These are phyloP conservation scores for Eilema depressum DNA, from an alignment of 2,888 invertebrate genomes.

Conservation along the genomic window DNA sequence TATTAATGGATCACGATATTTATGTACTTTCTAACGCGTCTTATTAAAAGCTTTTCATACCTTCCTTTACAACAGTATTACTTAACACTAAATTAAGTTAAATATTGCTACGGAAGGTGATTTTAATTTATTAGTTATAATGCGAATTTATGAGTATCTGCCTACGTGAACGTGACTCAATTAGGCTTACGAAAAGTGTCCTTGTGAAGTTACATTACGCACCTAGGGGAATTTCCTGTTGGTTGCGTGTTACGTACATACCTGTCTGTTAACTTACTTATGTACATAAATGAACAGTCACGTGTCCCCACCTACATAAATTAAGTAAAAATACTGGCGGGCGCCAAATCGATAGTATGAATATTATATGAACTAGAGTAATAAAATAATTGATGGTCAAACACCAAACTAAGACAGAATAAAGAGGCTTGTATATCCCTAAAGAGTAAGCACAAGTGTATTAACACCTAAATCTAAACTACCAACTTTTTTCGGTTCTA, in stretches of 20 bases:
- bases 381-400: not conserved
- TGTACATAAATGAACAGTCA: constrained; percentile 8
- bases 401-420: not conserved
- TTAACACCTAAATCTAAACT: not conserved
- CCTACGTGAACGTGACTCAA: constrained; percentile 26
- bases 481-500: not conserved
- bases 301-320: constrained; percentile 11
- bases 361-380: constrained; percentile 3
- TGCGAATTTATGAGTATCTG: constrained; percentile 12
- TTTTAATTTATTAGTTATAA: constrained; percentile 6
- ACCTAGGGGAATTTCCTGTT: constrained; percentile 35
- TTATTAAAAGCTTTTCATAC: not conserved
- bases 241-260: constrained; percentile 24
- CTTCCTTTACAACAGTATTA: not conserved
- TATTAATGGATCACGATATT: not conserved
- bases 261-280: constrained; percentile 17
- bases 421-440: not conserved
- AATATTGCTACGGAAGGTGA: not conserved
- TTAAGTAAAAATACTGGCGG: constrained; percentile 8
- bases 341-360: constrained; percentile 7
- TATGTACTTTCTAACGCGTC: not conserved
- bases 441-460: not conserved
- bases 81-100: not conserved
- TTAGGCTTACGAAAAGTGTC: constrained; percentile 30
- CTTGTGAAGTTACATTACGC: constrained; percentile 31